Base-by-base conservation (phyloP, 2,888 invertebrate genomes). In the Polyommatus icarus region DNA sequence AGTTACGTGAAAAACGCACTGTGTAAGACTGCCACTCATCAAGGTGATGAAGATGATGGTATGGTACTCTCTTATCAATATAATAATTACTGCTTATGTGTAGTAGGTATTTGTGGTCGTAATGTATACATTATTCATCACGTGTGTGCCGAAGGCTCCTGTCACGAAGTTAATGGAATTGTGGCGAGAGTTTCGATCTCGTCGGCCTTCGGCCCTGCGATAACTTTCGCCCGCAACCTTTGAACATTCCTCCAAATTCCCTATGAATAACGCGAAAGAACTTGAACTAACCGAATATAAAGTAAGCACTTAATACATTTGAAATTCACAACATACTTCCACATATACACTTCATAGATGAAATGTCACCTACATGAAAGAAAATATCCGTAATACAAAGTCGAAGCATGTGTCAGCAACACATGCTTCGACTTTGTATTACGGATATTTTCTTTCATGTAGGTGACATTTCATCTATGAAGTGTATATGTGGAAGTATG, bases 121-220 rank as follows among this genome's bases (percentile, higher is more conserved):
- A 18, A 61, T 12, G 1, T 1, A 29, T 32, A 32, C 29, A 67
- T 67, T 67, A 67, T 67, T 12, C 15, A 67, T 67, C 29, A 7
- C 29, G 29, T 67, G 18, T 67, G 67, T 67, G 67, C 29, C 67
- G 29, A 67, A 67, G 67, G 29, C 67, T 67, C 32, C 15, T 32
- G 32, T 67, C 67, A 67, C 29, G 67, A 67, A 67, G 15, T 67
- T 32, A 67, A 67, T 67, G 67, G 67, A 67, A 67, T 32, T 67
- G 67, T 67, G 67, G 67, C 7, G 29, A 67, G 67, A 67, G 29
- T 67, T 24, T 18, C 67, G 67, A 67, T 67, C 29, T 67, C 29
- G 29, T 29, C 61, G 24, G 24, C 15, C 67, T 15, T 67, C 61
- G 24, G 46, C 46, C 54, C 67, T 61, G 24, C 15, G 15, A 32